Conservation (phyloP, 2,113 vertebrate genomes). For the Hypomesus transpacificus region DNA sequence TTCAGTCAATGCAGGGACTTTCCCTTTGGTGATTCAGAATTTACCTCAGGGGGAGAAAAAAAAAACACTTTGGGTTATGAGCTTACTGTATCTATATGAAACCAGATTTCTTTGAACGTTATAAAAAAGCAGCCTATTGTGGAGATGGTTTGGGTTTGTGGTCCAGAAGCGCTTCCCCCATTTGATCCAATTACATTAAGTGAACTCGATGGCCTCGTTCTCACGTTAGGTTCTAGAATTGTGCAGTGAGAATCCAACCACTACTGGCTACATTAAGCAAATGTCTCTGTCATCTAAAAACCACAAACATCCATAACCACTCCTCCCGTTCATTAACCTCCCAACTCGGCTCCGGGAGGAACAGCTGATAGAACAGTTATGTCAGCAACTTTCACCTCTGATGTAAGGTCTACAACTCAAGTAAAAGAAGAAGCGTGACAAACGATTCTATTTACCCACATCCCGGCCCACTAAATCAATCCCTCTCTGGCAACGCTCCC, state of each 20-base stretch:
- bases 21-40: not conserved
- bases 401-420: slow-evolving; percentile 48
- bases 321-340: slow-evolving; percentile 23
- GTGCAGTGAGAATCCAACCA: not conserved
- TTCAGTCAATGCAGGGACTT: not conserved
- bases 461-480: slow-evolving; percentile 64
- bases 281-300: slow-evolving; percentile 14
- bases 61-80: no score
- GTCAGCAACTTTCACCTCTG: slow-evolving; percentile 55
- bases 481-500: slow-evolving; percentile 58
- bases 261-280: not conserved
- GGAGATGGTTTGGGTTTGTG: no score
- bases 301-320: slow-evolving; percentile 12
- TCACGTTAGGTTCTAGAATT: not conserved
- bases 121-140: no score
- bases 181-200: not conserved
- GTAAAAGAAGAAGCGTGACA: slow-evolving; percentile 54
- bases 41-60: no score
- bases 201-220: not conserved
- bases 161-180: not conserved
- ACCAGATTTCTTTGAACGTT: no score
- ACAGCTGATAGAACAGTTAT: slow-evolving; percentile 51
- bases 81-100: no score
- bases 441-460: slow-evolving; percentile 68
- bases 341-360: slow-evolving; percentile 34